Conservation (phyloP, 2,113 vertebrate genomes). For the Opisthocomus hoazin region DNA sequence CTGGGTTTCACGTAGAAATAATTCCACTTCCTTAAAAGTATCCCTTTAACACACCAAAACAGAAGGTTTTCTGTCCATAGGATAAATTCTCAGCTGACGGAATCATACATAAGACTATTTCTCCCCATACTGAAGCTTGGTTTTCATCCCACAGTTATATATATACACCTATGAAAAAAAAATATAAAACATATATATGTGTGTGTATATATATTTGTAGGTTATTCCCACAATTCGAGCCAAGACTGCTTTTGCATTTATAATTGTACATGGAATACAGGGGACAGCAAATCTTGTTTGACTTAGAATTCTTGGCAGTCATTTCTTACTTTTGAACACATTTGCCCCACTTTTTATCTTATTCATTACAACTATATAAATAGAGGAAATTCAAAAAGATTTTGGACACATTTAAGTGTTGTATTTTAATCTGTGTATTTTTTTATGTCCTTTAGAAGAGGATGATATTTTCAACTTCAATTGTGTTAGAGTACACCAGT, state of each 20-base stretch:
- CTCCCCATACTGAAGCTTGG: neutral
- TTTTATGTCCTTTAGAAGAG: neutral
- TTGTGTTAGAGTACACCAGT: neutral
- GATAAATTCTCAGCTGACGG: neutral
- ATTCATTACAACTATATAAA: neutral
- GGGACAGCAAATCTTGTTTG: neutral
- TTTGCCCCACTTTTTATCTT: neutral
- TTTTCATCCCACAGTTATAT: neutral
- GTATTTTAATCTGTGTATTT: neutral
- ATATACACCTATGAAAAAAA: neutral
- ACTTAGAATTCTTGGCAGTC: neutral
- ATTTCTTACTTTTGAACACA: neutral
- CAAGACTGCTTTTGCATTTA: neutral
- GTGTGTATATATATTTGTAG: neutral
- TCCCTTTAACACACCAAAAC: neutral
- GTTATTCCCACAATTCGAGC: neutral
- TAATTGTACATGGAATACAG: neutral
- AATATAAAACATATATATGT: neutral
- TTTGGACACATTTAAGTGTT: neutral
- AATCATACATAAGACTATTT: neutral
- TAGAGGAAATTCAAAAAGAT: neutral
- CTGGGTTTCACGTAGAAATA: slow-evolving; percentile 1
- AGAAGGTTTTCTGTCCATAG: neutral
- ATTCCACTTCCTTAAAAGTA: neutral
- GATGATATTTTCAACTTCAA: neutral